Evolutionary conservation across 1,140 invertebrate species (phyloP), one percentile per base, ranked within the genome.

Genomic region (Drosophila parabipectinata): DNA sequence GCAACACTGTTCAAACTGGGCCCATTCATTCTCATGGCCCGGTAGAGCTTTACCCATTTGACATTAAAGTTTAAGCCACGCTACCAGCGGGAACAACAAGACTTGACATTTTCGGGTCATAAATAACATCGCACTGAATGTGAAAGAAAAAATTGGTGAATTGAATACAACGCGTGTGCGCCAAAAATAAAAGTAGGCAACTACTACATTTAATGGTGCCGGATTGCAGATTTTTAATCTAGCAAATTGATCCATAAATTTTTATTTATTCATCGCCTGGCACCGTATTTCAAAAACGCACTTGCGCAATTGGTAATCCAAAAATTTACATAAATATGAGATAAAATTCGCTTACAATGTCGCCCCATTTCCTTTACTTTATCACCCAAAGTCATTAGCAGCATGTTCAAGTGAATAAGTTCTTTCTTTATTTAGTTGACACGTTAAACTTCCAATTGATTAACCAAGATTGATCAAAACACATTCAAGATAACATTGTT

Each of bases 71-170:
- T 53, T 18, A 60, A 68, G 52, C 44, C 55, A 66, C 7, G 37
- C 61, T 50, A 26, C n/a, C 44, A 44, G 41, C 44, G 34, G 44
- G 44, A 53, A 41, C 30, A 56, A 68, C 55, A 47, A 60, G 56
- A 44, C 55, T 63, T 76, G 72, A 68, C 73, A 76, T 76, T 76
- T 76, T 53, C 37, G 26, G 41, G 10, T 34, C 57, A 76, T 76
- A 76, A 61, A 76, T 76, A 76, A 76, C 37, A 56, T 12, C 14
- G 32, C 32, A 26, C 26, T 26, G 61, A 53, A 74, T 53, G 41
- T 63, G 28, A 59, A 50, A 50, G 50, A 44, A 59, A 63, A 74
- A 73, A 51, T 47, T 18, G 44, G 44, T 28, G 64, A 64, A 66
- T 26, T 53, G 47, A 64, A 57, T 39, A 45, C 44, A 53, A 10